Base-by-base conservation (phyloP, 2,113 vertebrate genomes). In the Eira barbara region DNA sequence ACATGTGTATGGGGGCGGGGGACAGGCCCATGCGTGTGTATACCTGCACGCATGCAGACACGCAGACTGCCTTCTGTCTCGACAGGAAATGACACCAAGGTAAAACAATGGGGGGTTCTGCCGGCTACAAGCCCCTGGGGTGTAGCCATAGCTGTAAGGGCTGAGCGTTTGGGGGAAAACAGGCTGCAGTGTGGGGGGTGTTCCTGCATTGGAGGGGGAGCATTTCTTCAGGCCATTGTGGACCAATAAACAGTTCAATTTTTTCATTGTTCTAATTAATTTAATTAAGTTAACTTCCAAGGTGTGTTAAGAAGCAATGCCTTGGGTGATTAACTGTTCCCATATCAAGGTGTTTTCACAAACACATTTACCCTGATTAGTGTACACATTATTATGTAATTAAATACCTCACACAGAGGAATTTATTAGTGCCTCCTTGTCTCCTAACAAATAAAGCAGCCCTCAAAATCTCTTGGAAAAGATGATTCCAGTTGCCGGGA, bases 341-440 rank as follows among this genome's bases (percentile, higher is more conserved):
- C 99, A 99, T 99, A 99, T 99, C 98, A 99, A 99, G 98, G 99
- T 99, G 98, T 99, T 99, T 99, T 98, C 99, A 99, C 99, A 99
- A 99, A 99, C 98, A 99, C 99, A 99, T 99, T 99, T 99, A 99
- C 99, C 98, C 98, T 99, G 99, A 99, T 99, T 99, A 99, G 99
- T 99, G 99, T 99, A 99, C 98, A 99, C 99, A 99, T 99, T 99
- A 99, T 99, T 99, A 99, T 99, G 99, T 99, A 99, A 99, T 99
- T 99, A 99, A 99, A 99, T 98, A 99, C 98, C 99, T 99, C 98
- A 99, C 99, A 99, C 99, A 98, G 98, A 99, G 99, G 99, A 99
- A 99, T 99, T 99, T 99, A 99, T 99, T 99, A 99, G 98, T 99
- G 98, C 98, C 98, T 99, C 98, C 98, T 99, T 98, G 98, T 98